Conservation (phyloP, 1,140 invertebrate genomes). For the Pseudomyrmex gracilis region DNA sequence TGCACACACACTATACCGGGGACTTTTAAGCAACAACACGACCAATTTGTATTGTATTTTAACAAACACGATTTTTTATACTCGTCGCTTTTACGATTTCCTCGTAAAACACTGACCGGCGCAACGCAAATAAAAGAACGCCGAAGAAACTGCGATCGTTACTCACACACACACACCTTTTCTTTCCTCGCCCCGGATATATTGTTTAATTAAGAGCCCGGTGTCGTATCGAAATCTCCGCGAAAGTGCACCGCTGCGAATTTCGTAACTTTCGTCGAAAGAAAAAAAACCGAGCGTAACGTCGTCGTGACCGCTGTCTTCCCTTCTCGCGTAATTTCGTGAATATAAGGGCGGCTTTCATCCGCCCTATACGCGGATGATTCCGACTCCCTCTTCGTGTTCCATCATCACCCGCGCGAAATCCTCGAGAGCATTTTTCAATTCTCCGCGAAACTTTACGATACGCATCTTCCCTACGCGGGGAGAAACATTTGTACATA, state of each 20-base stretch:
- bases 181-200: background rate
- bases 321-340: background rate
- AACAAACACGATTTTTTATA: slow-evolving; percentile 63
- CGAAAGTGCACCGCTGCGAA: background rate
- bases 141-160: slow-evolving; percentile 44
- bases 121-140: slow-evolving; percentile 43
- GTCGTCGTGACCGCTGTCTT: background rate
- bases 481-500: slow-evolving; percentile 84
- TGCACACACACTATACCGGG: background rate
- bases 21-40: slow-evolving; percentile 46
- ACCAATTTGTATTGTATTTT: slow-evolving; percentile 56
- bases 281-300: too few relatives aligned
- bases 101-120: slow-evolving; percentile 38
- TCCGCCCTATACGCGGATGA: background rate
- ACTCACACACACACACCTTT: slow-evolving; percentile 2
- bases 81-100: slow-evolving; percentile 43
- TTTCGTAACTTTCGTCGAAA: background rate
- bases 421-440: slow-evolving; percentile 82
- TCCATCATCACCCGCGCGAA: slow-evolving; percentile 60
- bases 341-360: slow-evolving; percentile 23
- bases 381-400: slow-evolving; percentile 14
- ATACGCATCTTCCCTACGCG: slow-evolving; percentile 80
- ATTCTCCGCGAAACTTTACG: slow-evolving; percentile 82
- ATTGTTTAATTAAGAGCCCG: background rate
- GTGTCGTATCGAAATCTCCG: too few relatives aligned